These are phyloP conservation scores for Tragopan temminckii DNA, from an alignment of 2,797 vertebrate species.

Conservation along the genomic window DNA sequence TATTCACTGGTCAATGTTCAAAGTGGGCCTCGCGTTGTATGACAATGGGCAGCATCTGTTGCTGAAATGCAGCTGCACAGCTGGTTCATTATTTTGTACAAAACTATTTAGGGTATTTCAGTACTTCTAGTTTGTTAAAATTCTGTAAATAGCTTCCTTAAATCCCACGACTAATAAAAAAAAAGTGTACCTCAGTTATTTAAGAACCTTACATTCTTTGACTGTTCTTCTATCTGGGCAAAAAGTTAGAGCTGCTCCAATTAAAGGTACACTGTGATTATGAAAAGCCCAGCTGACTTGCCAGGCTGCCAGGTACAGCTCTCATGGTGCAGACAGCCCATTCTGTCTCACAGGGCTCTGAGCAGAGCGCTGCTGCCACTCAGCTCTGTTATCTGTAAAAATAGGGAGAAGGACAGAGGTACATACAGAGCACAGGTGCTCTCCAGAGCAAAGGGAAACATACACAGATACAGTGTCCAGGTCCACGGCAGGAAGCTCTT, in stretches of 20 bases:
- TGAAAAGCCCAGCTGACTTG: background rate
- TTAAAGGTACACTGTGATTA: background rate
- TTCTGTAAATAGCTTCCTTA: background rate
- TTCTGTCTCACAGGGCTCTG: accelerated
- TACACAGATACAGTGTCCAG: background rate
- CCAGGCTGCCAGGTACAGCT: background rate
- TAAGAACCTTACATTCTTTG: background rate
- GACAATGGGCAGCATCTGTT: background rate
- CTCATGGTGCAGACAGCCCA: background rate
- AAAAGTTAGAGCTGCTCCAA: background rate
- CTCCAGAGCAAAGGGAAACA: background rate
- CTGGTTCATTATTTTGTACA: background rate
- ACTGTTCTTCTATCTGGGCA: background rate
- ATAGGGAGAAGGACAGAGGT: background rate
- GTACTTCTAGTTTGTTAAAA: background rate
- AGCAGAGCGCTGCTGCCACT: background rate
- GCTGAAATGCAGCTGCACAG: background rate
- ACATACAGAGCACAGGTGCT: too few species aligned
- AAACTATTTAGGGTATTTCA: background rate
- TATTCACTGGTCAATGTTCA: conserved; percentile 90
- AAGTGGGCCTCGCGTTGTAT: conserved; percentile 4
- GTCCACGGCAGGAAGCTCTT: background rate
- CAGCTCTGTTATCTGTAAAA: background rate
- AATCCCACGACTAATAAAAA: background rate
- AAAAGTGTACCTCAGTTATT: background rate